Evolutionary conservation across 2,113 vertebrate genomes (phyloP), one percentile per base, ranked within the genome.

Genomic region (Mohoua ochrocephala): DNA sequence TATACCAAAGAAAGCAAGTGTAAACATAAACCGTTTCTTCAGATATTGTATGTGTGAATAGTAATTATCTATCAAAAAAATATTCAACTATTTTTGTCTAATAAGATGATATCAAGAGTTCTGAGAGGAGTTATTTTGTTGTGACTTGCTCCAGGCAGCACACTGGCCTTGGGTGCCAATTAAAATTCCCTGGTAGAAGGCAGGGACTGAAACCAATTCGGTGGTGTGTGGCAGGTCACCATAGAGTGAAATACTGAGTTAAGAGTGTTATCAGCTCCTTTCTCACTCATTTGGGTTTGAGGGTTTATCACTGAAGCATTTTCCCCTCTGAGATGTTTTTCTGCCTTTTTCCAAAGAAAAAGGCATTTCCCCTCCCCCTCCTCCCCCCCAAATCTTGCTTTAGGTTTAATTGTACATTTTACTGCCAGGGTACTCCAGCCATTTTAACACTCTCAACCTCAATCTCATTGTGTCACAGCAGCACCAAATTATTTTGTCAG

Each of bases 361-460:
- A 76, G 7, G 10, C 4, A 18, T 23, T 65, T 87, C 3, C 4
- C 3, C 10, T n/a, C 2, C 13, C 15, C 3, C 16, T 2, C 8
- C 6, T 1, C 9, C 21, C 23, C 7, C 7, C 13, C 5, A 15
- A 28, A 20, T 31, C 24, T 22, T 20, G 30, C 28, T 44, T 76
- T n/a, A 33, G 33, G n/a, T 80, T 35, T 60, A 83, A 23, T 37
- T 47, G 31, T 27, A 20, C 47, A 33, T 94, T 67, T 71, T 64
- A 54, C 30, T 68, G 26, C 15, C 52, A 3, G 20, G 10, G 8
- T 83, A 50, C 23, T 77, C 27, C 35, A 93, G 27, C 31, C 16
- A 6, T 68, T 91, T 83, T 71, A 76, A 68, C 17, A 5, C 63
- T 50, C 26, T 82, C 37, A 71, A 17, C 28, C 69, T 74, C 50